A percentile compares a stretch with the other conserved stretches of the same genome.
Conservation (phyloP, 2,888 invertebrate genomes). For the Scaptomyza flava region DNA sequence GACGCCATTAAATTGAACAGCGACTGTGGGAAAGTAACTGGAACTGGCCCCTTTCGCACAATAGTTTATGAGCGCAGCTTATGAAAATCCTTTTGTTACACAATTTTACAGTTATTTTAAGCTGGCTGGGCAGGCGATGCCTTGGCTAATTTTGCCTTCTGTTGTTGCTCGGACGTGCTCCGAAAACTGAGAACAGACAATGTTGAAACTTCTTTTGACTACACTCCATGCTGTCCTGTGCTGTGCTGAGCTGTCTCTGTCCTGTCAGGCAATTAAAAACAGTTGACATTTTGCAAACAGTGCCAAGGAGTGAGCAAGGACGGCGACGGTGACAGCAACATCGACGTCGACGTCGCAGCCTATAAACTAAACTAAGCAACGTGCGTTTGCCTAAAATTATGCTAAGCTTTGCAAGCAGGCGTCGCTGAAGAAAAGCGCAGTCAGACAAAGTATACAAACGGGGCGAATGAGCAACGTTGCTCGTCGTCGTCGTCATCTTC, state of each 20-base stretch:
- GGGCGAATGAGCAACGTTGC: slow-evolving; percentile 58
- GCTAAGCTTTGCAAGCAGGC: slow-evolving; percentile 68
- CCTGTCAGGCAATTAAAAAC: slow-evolving; percentile 74
- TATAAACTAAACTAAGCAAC: slow-evolving; percentile 79
- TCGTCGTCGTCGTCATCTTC: slow-evolving; percentile 7
- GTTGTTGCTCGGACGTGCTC: slow-evolving; percentile 59
- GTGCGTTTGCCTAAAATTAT: slow-evolving; percentile 79
- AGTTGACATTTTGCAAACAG: slow-evolving; percentile 77
- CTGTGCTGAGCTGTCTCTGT: slow-evolving; percentile 29
- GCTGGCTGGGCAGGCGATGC: slow-evolving; percentile 33
- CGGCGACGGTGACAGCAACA: neutral
- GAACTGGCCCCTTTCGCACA: slow-evolving; percentile 28
- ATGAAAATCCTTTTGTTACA: slow-evolving; percentile 80
- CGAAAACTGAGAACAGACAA: slow-evolving; percentile 51
- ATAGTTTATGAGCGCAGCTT: slow-evolving; percentile 76
- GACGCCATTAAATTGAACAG: slow-evolving; percentile 66
- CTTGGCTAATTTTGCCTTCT: slow-evolving; percentile 62
- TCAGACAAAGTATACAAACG: slow-evolving; percentile 54
- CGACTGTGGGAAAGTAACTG: neutral
- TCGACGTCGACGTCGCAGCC: slow-evolving; percentile 55
- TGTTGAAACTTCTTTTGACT: slow-evolving; percentile 51
- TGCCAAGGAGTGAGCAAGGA: slow-evolving; percentile 35
- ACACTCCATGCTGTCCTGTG: neutral
- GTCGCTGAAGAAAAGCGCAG: slow-evolving; percentile 68
- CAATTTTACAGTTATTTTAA: slow-evolving; percentile 77